These are phyloP conservation scores for Mythimna impura DNA, from an alignment of 2,888 invertebrate species.

Conservation along the genomic window DNA sequence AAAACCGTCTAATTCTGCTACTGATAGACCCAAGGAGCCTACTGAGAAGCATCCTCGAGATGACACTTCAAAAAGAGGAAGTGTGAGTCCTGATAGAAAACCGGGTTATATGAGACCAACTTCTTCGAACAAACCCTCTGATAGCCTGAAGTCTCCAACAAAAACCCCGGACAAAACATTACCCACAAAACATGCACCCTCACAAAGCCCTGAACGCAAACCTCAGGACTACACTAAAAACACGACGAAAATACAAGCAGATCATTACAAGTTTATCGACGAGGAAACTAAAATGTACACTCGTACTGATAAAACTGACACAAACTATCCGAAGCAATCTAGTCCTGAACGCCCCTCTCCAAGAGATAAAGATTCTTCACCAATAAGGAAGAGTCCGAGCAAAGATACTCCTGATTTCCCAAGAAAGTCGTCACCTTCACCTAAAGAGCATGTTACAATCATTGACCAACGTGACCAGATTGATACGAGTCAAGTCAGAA, in stretches of 20 bases:
- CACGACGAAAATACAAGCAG: constrained; percentile 71
- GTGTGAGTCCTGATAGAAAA: constrained; percentile 70
- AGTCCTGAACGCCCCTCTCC: constrained; percentile 33
- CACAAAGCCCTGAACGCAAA: constrained; percentile 69
- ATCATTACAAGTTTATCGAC: constrained; percentile 83
- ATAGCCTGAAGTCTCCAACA: constrained; percentile 59
- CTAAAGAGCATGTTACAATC: constrained; percentile 71
- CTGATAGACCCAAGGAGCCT: constrained; percentile 26
- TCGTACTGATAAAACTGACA: constrained; percentile 66
- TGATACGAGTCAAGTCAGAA: constrained; percentile 57
- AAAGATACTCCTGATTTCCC: constrained; percentile 65
- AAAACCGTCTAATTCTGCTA: constrained; percentile 26
- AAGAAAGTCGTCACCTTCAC: constrained; percentile 74
- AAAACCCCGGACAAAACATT: constrained; percentile 69
- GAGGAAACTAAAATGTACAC: constrained; percentile 85
- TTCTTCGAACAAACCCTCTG: constrained; percentile 66
- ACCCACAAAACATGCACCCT: constrained; percentile 57
- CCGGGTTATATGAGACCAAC: constrained; percentile 81
- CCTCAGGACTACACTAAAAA: constrained; percentile 57
- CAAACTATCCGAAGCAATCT: constrained; percentile 41
- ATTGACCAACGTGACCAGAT: constrained; percentile 60
- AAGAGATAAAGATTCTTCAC: constrained; percentile 62
- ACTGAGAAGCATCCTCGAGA: constrained; percentile 46
- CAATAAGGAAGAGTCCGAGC: constrained; percentile 65
- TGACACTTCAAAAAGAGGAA: constrained; percentile 44